phyloP scores from a whole-genome alignment of 2,113 vertebrate species.

The Vanacampus margaritifer region DNA sequence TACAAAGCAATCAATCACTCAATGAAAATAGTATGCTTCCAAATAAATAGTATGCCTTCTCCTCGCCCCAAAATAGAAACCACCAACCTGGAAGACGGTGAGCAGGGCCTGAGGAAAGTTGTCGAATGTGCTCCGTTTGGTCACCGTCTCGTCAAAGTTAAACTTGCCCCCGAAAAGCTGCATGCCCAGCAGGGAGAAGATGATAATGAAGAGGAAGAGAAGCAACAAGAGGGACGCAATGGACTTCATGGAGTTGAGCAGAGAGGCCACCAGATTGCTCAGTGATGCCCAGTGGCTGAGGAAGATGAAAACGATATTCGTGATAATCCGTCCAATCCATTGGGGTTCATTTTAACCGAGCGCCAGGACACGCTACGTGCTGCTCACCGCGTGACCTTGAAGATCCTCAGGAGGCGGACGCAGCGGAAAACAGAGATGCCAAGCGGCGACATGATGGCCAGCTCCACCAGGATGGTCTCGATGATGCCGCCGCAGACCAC shows the following conservation, averaged over 20 bases:
- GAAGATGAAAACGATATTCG: constrained; percentile 7
- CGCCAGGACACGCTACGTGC: not conserved
- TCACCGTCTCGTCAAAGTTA: constrained; percentile 97
- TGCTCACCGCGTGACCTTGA: constrained; percentile 96
- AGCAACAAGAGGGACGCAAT: constrained; percentile 95
- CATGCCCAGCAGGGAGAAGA: constrained; percentile 98
- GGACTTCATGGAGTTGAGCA: constrained; percentile 99
- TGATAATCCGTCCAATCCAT: not conserved
- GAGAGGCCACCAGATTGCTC: constrained; percentile 95
- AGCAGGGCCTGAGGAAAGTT: constrained; percentile 97
- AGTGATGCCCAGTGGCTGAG: constrained; percentile 94
- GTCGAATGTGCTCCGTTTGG: constrained; percentile 97
- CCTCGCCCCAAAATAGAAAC: not conserved
- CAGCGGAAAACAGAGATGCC: constrained; percentile 98
- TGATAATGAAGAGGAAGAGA: constrained; percentile 99
- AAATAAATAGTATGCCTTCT: not conserved
- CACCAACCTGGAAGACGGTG: constrained; percentile 92
- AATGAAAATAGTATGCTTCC: too few species aligned
- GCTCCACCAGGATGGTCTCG: constrained; percentile 94
- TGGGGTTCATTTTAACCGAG: too few species aligned
- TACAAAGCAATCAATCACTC: not conserved
- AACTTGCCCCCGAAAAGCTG: constrained; percentile 99
- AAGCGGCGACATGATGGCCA: constrained; percentile 94
- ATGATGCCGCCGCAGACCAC: constrained; percentile 97
- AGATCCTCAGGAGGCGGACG: constrained; percentile 93